Base-by-base conservation (phyloP, 2,797 vertebrate genomes). In the Macroramphosus scolopax region DNA sequence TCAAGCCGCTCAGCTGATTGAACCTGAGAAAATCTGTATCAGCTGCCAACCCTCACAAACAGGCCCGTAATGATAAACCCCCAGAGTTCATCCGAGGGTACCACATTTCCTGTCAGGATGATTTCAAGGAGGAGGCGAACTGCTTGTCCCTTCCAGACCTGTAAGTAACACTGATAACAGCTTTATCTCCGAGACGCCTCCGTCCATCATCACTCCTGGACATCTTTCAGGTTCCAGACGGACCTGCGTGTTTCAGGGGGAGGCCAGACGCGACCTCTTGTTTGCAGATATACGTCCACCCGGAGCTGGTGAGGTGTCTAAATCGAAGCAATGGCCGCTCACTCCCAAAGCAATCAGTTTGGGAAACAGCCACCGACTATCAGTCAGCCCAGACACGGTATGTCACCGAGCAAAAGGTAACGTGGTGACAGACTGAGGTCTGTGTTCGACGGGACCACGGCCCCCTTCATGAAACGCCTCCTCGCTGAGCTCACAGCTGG, bases 1-100 rank as follows among this genome's bases (percentile, higher is more conserved):
- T 81, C 82, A 70, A 75, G 79, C 74, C 35, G 78, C 78, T 87
- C 75, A 62, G 64, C 65, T 77, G 82, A 88, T 82, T 78, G 81
- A 83, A 77, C 68, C 70, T 71, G 67, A 85, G 78, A 83, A 81
- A 83, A 86, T 61, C 39, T 53, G 64, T 57, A 65, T 75, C 78
- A 71, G 70, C 70, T 71, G 68, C 68, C 66, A 55, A 57, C 48
- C 24, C 45, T 66, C 48, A 52, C 59, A 38, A 39, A 49, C 40
- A 12, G 49, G 22, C 42, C 26, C n/a, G n/a, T n/a, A n/a, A n/a
- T n/a, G n/a, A n/a, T n/a, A n/a, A n/a, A n/a, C n/a, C n/a, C n/a
- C n/a, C n/a, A n/a, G n/a, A n/a, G n/a, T n/a, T n/a, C n/a, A n/a
- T n/a, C n/a, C n/a, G n/a, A n/a, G n/a, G n/a, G n/a, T n/a, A 51